Evolutionary conservation across 1,140 invertebrate species (phyloP).

Genomic region (Trichoplusia ni): DNA sequence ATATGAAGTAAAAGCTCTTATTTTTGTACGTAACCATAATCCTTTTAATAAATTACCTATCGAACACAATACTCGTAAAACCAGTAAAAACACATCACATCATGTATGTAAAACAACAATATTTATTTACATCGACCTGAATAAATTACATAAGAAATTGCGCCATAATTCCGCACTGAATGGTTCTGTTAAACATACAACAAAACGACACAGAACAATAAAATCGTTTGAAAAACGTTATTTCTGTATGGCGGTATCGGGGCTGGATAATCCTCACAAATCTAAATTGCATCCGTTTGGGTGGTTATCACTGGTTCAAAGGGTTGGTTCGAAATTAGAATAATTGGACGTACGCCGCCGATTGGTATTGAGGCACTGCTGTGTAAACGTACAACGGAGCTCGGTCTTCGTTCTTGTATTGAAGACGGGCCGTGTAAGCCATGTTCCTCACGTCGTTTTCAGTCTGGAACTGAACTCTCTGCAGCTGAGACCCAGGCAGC

Average conservation of each 20-base stretch:
- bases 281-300: slow-evolving; percentile 24
- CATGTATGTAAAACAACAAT: slow-evolving; percentile 30
- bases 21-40: too few species aligned
- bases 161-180: slow-evolving; percentile 1
- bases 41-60: not conserved
- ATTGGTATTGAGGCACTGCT: slow-evolving; percentile 61
- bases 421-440: slow-evolving; percentile 72
- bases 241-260: slow-evolving; percentile 14
- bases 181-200: not conserved
- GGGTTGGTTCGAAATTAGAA: slow-evolving; percentile 33
- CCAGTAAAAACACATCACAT: slow-evolving; percentile 23
- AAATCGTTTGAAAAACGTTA: slow-evolving; percentile 24
- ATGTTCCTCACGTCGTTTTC: slow-evolving; percentile 71
- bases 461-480: slow-evolving; percentile 69
- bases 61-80: slow-evolving; percentile 11
- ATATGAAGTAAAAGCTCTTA: too few species aligned
- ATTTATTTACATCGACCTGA: slow-evolving; percentile 24
- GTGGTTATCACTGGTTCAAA: slow-evolving; percentile 12
- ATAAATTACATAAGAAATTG: slow-evolving; percentile 29
- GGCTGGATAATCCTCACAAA: slow-evolving; percentile 20
- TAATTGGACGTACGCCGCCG: slow-evolving; percentile 65
- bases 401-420: slow-evolving; percentile 67
- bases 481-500: slow-evolving; percentile 63
- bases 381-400: slow-evolving; percentile 69
- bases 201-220: slow-evolving; percentile 7